Evolutionary conservation across 2,113 vertebrate species (phyloP), one percentile per base, ranked within the genome.

Genomic region (Brachionichthys hirsutus): DNA sequence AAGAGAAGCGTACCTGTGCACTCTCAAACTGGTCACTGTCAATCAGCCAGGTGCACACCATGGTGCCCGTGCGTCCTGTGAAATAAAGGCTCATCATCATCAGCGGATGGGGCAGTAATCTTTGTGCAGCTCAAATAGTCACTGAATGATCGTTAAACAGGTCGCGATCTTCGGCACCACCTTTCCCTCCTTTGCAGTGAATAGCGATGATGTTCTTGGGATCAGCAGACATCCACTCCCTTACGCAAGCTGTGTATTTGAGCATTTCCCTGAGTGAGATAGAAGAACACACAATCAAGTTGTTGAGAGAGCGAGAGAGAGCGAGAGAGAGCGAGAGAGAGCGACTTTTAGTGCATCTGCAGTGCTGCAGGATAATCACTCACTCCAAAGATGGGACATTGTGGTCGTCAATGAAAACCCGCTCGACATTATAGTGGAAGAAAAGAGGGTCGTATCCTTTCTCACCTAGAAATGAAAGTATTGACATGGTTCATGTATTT

Each of bases 151-250:
- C 30, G 43, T 1, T 1, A 44, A 77, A 19, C 10, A 22, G 24
- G 24, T 30, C 3, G 1, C 2, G 19, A 41, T 45, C 8, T 36
- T 12, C 98, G 97, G 16, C 3, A 0, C 75, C 79, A 98, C 97
- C 96, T 93, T 99, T 98, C 9, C 96, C 97, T 67, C 96, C 97
- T 87, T 96, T 98, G 67, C 97, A 99, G 77, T 98, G 97, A 86
- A 99, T 92, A 6, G 84, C 96, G 42, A 98, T 73, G 16, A 95
- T 57, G 12, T 98, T 99, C 58, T 82, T 57, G 1, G 89, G 73
- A 67, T 98, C 92, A 35, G 91, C 82, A 9, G 83, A 80, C 93
- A 98, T 92, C 97, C 96, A 99, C 1, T 94, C 87, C 10, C 86
- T 88, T 40, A 95, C 95, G 43, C 76, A 90, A 1, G 86, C 87